phyloP scores from a whole-genome alignment of 2,113 vertebrate genomes.

The Myodes glareolus region DNA sequence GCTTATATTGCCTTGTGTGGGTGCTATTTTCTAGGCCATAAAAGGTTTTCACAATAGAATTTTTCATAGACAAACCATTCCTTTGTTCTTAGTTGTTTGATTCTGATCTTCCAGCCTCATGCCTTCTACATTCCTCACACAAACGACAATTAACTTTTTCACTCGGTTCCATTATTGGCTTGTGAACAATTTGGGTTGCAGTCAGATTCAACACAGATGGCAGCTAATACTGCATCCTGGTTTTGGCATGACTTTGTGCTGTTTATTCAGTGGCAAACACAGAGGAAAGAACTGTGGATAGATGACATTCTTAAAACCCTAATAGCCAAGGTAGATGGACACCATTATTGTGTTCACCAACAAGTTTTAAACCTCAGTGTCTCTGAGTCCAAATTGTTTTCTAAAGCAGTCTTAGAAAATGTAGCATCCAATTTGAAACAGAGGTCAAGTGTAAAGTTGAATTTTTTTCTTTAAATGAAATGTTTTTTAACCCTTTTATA shows the following conservation, averaged over 20 bases:
- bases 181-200: conserved; percentile 65
- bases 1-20: not conserved
- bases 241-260: conserved; percentile 49
- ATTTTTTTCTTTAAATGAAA: conserved; percentile 2
- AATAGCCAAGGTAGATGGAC: conserved; percentile 45
- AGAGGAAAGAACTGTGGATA: not conserved
- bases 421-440: not conserved
- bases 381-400: conserved; percentile 43
- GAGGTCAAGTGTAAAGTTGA: not conserved
- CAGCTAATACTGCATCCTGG: not conserved
- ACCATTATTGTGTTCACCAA: conserved; percentile 41
- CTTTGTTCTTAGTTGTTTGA: not conserved
- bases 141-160: conserved; percentile 50
- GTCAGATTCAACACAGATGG: conserved; percentile 64
- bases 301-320: conserved; percentile 3
- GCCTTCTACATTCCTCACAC: conserved; percentile 38
- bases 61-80: not conserved
- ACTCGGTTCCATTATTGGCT: conserved; percentile 62
- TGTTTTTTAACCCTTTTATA: conserved; percentile 15
- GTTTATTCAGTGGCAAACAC: conserved; percentile 55
- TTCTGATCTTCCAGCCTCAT: not conserved
- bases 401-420: conserved; percentile 31
- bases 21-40: not conserved
- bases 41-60: not conserved
- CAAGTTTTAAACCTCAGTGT: conserved; percentile 51